Evolutionary conservation across 1,140 invertebrate species (phyloP).

Genomic region (Temnothorax curvispinosus): DNA sequence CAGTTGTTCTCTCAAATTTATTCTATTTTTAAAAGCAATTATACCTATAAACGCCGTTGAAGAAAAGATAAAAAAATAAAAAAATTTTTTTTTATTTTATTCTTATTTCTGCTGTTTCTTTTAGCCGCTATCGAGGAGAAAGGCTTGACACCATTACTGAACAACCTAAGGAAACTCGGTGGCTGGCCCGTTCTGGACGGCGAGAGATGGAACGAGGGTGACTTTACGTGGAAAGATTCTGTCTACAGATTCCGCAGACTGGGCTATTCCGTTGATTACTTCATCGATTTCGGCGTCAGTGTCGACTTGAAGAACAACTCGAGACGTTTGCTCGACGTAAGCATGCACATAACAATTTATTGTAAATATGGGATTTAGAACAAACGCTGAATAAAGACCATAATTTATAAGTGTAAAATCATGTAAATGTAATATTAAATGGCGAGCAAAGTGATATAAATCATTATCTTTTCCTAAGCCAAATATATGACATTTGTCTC

Average conservation of each 20-base stretch:
- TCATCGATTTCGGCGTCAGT: constrained; percentile 96
- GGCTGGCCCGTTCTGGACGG: constrained; percentile 96
- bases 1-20: background rate
- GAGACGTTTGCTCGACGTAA: constrained; percentile 94
- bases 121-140: constrained; percentile 90
- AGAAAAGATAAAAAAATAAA: background rate
- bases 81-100: constrained; percentile 72
- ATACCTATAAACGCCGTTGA: background rate
- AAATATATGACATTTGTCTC: background rate
- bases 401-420: constrained; percentile 16
- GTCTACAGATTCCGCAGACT: constrained; percentile 92
- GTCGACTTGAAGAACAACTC: constrained; percentile 97
- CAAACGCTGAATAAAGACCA: background rate
- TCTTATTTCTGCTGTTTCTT: constrained; percentile 70
- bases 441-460: background rate
- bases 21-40: background rate
- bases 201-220: constrained; percentile 89
- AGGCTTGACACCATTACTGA: constrained; percentile 90
- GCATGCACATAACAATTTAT: constrained; percentile 76
- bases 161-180: constrained; percentile 91
- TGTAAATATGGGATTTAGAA: background rate
- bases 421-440: background rate
- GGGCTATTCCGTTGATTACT: constrained; percentile 96
- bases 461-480: background rate
- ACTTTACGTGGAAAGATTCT: constrained; percentile 93